phyloP scores from a whole-genome alignment of 2,113 vertebrate species.

The Odobenus rosmarus region DNA sequence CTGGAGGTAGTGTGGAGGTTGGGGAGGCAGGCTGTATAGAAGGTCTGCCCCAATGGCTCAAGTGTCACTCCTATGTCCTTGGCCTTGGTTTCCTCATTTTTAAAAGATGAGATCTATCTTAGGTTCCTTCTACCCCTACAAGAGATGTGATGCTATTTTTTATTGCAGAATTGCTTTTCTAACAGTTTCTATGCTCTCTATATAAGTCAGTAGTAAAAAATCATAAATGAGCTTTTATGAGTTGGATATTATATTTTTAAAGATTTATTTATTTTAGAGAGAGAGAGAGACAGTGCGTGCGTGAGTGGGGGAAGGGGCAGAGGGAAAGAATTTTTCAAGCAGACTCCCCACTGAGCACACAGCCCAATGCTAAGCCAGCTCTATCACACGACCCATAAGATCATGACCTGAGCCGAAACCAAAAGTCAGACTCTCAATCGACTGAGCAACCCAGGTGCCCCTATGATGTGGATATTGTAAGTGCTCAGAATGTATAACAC shows the following conservation, averaged over 20 bases:
- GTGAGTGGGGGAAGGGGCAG: neutral
- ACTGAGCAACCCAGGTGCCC: neutral
- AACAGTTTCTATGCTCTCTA: conserved; percentile 7
- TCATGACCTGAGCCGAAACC: neutral
- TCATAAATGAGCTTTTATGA: neutral
- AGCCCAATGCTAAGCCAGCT: neutral
- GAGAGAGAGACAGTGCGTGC: neutral
- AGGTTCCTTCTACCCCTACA: neutral
- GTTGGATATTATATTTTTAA: neutral
- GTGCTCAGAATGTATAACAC: neutral
- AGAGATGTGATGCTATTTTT: neutral
- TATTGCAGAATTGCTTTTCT: neutral
- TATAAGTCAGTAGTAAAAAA: conserved; percentile 5
- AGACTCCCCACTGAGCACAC: neutral
- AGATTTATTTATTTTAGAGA: neutral
- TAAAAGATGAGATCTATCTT: neutral
- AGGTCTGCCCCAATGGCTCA: neutral
- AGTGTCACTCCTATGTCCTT: neutral
- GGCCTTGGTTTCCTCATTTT: neutral
- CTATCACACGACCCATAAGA: neutral
- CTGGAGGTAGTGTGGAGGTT: neutral
- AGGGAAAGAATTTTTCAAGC: neutral
- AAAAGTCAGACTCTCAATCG: neutral
- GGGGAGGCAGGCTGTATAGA: neutral
- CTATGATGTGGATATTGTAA: neutral